Evolutionary conservation across 2,113 vertebrate species (phyloP), one percentile per base, ranked within the genome.

Genomic region (Mormyrus lacerda): DNA sequence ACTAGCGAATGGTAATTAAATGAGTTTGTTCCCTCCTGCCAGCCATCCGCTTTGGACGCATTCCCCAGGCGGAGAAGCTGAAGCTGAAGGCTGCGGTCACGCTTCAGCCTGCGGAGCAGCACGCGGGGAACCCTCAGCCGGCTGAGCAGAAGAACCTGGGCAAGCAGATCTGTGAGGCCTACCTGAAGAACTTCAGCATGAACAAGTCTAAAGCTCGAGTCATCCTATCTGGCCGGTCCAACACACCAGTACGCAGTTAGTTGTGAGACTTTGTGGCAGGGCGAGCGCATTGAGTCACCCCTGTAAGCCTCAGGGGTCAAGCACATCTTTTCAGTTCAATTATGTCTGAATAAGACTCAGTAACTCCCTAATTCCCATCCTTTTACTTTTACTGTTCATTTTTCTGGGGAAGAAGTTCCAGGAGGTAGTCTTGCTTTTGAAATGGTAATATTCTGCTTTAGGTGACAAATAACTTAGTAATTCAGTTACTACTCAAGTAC

Each of bases 181-280:
- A 99, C 95, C 93, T 98, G 94, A 99, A 98, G 95, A 99, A 97
- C 95, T 99, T 99, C 95, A 98, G 96, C 91, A 99, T 99, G 98
- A 99, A 97, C 96, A 99, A 99, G 94, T 95, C 97, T 91, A 99
- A 99, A 94, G 97, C 98, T 87, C 95, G 98, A n/a, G 96, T 97
- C 93, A 97, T 99, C 91, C 97, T 99, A 69, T 97, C 97, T 0
- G 98, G 98, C 91, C 99, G 98, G 94, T 96, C 97, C 92, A 97
- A 92, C 95, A 97, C 96, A 91, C 97, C 97, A 90, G 98, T 99
- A 97, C 89, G 27, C 9, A 45, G 44, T 47, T 76, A 76, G 13
- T 0, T 2, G 6, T 76, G 69, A 6, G 15, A 76, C 55, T 58
- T 58, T 58, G 55, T 9, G 21, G 7, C 15, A 17, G 35, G 69